Conservation (phyloP, 37 sponge, comb jelly and placozoan genomes). For the Mnemiopsis leidyi region DNA sequence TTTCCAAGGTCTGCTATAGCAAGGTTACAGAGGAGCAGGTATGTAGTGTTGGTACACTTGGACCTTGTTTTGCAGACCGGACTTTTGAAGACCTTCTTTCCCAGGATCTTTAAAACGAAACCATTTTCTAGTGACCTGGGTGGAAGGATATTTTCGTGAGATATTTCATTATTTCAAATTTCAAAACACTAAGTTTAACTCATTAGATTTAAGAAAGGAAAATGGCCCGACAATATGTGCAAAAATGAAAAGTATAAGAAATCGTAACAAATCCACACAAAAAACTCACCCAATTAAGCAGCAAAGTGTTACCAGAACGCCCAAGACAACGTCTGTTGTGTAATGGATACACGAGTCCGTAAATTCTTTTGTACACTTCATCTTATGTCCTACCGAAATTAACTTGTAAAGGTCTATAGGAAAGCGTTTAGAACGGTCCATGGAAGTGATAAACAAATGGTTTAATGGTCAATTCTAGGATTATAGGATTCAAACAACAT, state of each 20-base stretch:
- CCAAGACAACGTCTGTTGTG: not conserved
- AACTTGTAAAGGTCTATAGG: too few relatives aligned
- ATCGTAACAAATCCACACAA: not conserved
- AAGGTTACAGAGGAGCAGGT: slow-evolving; percentile 24
- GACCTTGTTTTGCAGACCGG: not conserved
- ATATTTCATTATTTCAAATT: not conserved
- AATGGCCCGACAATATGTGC: not conserved
- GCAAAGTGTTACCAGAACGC: not conserved
- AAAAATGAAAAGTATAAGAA: not conserved
- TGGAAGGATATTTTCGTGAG: too few relatives aligned
- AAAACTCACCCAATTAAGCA: not conserved
- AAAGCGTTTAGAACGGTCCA: too few relatives aligned
- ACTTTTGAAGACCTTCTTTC: not conserved
- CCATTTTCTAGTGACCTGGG: not conserved
- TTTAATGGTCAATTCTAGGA: too few relatives aligned
- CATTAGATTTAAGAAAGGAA: not conserved
- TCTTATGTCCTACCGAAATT: too few relatives aligned
- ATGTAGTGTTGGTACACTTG: slow-evolving; percentile 1
- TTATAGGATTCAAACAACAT: too few relatives aligned
- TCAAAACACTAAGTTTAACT: too few relatives aligned
- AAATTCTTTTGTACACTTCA: not conserved
- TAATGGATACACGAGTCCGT: not conserved
- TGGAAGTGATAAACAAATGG: too few relatives aligned
- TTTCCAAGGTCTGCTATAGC: slow-evolving; percentile 8
- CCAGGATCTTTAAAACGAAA: slow-evolving; percentile 15